Evolutionary conservation across 1,140 invertebrate species (phyloP), one percentile per base, ranked within the genome.

Genomic region (Steinernema feltiae): DNA sequence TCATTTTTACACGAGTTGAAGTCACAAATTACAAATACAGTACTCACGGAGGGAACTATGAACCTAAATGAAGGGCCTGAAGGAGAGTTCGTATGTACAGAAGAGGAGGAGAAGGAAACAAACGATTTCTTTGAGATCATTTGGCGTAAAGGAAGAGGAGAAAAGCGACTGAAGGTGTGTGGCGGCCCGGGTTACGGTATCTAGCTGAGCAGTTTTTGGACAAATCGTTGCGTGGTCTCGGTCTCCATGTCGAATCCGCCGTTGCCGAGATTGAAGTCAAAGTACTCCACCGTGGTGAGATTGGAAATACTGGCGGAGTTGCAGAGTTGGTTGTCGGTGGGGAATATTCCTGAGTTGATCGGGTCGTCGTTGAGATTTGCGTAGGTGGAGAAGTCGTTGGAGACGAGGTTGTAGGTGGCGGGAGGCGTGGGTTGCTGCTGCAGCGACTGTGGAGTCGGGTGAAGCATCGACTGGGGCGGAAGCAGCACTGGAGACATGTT

Each of bases 41-140:
- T n/a, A n/a, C n/a, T n/a, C n/a, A n/a, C n/a, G n/a, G n/a, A n/a
- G n/a, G n/a, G n/a, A n/a, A n/a, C n/a, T n/a, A n/a, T n/a, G n/a
- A n/a, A n/a, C n/a, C n/a, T n/a, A n/a, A n/a, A n/a, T n/a, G n/a
- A n/a, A n/a, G n/a, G n/a, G n/a, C n/a, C n/a, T n/a, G n/a, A n/a
- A n/a, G n/a, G n/a, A n/a, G n/a, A n/a, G n/a, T n/a, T n/a, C n/a
- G 53, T 63, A 63, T 63, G 53, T 63, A 63, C 53, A 63, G 24
- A 63, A 18, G 18, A 18, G 7, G 7, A 7, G 7, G 35, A 41
- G 53, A 21, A 63, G 53, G 53, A 27, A 63, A 63, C 53, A 63
- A 63, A 63, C 53, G 53, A 63, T 63, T 63, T 27, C 35, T 7
- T 63, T 63, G 53, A 63, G 53, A 63, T 63, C 53, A 63, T 63